phyloP scores from a whole-genome alignment of 2,888 invertebrate species.

The Chrysolina oricalcia region DNA sequence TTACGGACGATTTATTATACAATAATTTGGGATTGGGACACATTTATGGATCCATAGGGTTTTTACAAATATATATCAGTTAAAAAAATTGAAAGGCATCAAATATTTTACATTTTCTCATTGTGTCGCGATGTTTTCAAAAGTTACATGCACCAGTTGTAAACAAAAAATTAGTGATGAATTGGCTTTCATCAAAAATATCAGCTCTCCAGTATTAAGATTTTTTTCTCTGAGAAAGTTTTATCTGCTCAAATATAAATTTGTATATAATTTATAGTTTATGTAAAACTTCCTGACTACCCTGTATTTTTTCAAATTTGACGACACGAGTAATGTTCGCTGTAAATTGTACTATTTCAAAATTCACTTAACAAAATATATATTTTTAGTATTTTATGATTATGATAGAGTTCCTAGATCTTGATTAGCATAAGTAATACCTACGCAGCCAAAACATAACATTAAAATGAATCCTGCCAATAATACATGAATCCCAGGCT shows the following conservation, averaged over 20 bases:
- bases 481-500: background rate
- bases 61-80: too few relatives aligned
- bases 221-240: too few relatives aligned
- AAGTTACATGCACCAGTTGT: too few relatives aligned
- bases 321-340: constrained; percentile 30
- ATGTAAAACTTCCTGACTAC: background rate
- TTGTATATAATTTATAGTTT: background rate
- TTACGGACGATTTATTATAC: too few relatives aligned
- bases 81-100: too few relatives aligned
- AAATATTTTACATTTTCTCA: too few relatives aligned
- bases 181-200: too few relatives aligned
- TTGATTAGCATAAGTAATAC: background rate
- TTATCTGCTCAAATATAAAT: background rate
- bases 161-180: too few relatives aligned
- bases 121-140: too few relatives aligned
- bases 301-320: background rate
- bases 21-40: too few relatives aligned
- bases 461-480: background rate
- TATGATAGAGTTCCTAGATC: constrained; percentile 40
- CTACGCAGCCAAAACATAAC: background rate
- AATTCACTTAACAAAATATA: constrained; percentile 56
- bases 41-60: too few relatives aligned
- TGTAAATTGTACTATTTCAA: constrained; percentile 50
- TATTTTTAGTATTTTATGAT: constrained; percentile 49
- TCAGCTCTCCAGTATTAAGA: too few relatives aligned